A percentile compares a stretch with the other conserved stretches of the same genome.
Conservation (phyloP, 2,797 vertebrate species). For the Oophaga sylvatica region DNA sequence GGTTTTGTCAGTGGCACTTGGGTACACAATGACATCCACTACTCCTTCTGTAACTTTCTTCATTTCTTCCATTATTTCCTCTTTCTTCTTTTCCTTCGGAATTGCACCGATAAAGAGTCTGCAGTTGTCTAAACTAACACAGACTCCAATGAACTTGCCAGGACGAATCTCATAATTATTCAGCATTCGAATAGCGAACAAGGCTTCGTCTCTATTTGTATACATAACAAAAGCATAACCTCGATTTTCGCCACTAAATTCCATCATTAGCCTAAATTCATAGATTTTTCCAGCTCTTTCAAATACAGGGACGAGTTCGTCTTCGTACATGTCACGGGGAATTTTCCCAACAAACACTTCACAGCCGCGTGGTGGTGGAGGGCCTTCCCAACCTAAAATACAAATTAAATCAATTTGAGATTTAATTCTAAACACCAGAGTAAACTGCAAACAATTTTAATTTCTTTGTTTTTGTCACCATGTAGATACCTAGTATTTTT, state of each 20-base stretch:
- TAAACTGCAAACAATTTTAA: no score
- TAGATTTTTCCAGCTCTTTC: constrained; percentile 89
- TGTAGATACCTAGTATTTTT: no score
- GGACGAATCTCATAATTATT: constrained; percentile 90
- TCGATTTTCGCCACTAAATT: constrained; percentile 96
- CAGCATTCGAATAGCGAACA: constrained; percentile 86
- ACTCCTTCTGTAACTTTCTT: constrained; percentile 92
- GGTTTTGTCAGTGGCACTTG: constrained; percentile 83
- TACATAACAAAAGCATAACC: constrained; percentile 98
- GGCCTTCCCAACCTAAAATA: constrained; percentile 88
- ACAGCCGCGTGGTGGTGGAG: constrained; percentile 88
- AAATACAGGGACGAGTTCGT: constrained; percentile 91
- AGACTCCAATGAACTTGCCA: constrained; percentile 92
- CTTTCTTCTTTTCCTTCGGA: constrained; percentile 91
- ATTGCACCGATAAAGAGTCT: constrained; percentile 93
- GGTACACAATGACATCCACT: constrained; percentile 90
- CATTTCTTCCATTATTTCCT: constrained; percentile 93
- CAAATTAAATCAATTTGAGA: background rate
- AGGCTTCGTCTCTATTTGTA: constrained; percentile 86
- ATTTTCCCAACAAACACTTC: constrained; percentile 98
- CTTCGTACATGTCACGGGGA: constrained; percentile 93
- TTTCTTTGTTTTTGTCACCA: no score
- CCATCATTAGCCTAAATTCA: constrained; percentile 96
- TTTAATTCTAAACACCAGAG: background rate
- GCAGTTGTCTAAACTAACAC: constrained; percentile 93